phyloP scores from a whole-genome alignment of 2,113 vertebrate genomes.

The Oncorhynchus gorbuscha region DNA sequence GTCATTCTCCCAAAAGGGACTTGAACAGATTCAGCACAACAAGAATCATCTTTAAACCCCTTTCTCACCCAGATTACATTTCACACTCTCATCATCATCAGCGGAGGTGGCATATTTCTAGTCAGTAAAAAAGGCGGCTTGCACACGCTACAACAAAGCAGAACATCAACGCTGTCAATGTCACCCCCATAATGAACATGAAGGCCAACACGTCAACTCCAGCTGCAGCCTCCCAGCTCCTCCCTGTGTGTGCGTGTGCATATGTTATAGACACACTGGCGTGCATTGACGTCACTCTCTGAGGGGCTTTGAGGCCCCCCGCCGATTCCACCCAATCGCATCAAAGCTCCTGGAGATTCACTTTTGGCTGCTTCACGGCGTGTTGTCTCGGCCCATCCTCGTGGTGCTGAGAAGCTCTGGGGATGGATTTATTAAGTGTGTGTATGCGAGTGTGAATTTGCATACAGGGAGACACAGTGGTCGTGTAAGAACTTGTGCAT shows the following conservation, averaged over 20 bases:
- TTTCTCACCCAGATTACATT: constrained; percentile 1
- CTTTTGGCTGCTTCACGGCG: not conserved
- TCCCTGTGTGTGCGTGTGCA: not conserved
- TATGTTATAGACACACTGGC: not conserved
- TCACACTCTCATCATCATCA: constrained; percentile 1
- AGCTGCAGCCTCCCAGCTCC: not conserved
- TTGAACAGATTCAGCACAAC: not conserved
- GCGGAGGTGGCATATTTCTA: not conserved
- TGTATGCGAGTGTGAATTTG: not conserved
- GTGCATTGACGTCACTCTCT: not conserved
- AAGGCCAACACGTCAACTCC: not conserved
- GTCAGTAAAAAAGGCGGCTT: not conserved
- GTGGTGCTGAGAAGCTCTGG: not conserved
- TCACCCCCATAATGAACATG: not conserved
- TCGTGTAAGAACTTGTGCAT: not conserved
- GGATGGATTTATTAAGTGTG: not conserved
- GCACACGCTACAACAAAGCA: not conserved
- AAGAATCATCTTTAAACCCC: not conserved
- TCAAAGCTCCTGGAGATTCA: constrained; percentile 1
- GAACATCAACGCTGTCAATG: constrained; percentile 9
- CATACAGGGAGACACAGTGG: not conserved
- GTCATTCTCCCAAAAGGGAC: not conserved
- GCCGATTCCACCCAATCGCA: not conserved
- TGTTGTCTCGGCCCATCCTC: not conserved
- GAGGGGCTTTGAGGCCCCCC: not conserved